Percentiles rank a stretch among this genome's conserved stretches.
These are phyloP conservation scores for Calonectris borealis DNA, from an alignment of 2,113 vertebrate genomes.

Conservation along the genomic window DNA sequence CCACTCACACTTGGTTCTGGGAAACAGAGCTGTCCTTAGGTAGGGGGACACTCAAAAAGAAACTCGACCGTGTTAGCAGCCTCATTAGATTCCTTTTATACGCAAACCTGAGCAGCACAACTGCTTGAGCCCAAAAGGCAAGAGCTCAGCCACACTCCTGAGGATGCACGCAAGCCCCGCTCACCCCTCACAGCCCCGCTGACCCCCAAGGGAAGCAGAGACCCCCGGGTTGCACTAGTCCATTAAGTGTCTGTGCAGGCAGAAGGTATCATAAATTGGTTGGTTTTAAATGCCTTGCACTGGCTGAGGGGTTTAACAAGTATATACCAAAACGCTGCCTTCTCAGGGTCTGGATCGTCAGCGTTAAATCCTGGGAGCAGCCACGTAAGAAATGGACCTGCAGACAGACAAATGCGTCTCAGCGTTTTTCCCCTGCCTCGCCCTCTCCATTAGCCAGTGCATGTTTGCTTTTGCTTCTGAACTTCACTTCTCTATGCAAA, in stretches of 20 bases:
- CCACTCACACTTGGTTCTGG: not conserved
- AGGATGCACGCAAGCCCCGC: rapidly evolving
- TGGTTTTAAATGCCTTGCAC: not conserved
- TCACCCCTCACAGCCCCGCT: rapidly evolving
- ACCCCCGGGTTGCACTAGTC: not conserved
- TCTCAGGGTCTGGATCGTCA: not conserved
- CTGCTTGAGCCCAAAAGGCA: not conserved
- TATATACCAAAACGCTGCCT: not conserved
- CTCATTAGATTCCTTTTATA: not conserved
- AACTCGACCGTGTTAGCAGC: rapidly evolving
- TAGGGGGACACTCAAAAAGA: not conserved
- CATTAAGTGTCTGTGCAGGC: not conserved
- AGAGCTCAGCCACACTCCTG: not conserved
- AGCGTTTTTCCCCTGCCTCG: not conserved
- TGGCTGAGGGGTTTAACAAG: not conserved
- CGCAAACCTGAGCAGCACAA: not conserved
- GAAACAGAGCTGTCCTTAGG: not conserved
- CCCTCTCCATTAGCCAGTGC: not conserved
- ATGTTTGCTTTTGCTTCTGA: constrained; percentile 34
- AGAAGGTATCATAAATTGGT: not conserved
- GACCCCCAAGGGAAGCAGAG: not conserved
- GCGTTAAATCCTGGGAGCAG: constrained; percentile 7
- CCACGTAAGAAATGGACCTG: not conserved
- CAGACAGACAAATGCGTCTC: not conserved
- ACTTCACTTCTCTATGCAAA: constrained; percentile 25